Conservation (phyloP, 2,888 invertebrate genomes). For the Drosophila paucipuncta region DNA sequence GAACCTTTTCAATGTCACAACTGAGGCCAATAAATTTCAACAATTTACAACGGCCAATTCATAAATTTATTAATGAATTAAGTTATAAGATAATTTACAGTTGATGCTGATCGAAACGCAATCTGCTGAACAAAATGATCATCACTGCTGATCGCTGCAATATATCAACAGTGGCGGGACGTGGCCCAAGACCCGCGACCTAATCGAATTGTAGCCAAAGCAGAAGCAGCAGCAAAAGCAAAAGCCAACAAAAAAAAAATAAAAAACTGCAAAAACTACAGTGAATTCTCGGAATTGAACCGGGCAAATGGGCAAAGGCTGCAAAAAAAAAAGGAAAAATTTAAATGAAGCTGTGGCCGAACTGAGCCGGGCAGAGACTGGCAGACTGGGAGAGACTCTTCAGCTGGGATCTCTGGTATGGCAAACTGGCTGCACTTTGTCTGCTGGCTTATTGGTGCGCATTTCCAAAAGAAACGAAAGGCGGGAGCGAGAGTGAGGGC, state of each 20-base stretch:
- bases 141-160: constrained; percentile 80
- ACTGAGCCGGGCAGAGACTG: constrained; percentile 1
- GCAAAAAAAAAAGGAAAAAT: constrained; percentile 47
- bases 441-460: constrained; percentile 50
- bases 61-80: constrained; percentile 85
- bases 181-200: constrained; percentile 53
- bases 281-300: constrained; percentile 62
- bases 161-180: constrained; percentile 74
- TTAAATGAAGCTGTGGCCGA: constrained; percentile 75
- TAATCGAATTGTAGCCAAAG: constrained; percentile 67
- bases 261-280: constrained; percentile 28
- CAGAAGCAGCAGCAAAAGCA: constrained; percentile 26
- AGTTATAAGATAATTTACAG: constrained; percentile 84
- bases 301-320: constrained; percentile 58
- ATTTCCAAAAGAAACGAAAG: constrained; percentile 34
- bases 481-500: not conserved
- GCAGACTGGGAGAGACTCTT: not conserved
- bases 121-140: constrained; percentile 76
- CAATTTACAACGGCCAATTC: constrained; percentile 83
- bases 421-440: constrained; percentile 54
- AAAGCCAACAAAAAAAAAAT: constrained; percentile 16
- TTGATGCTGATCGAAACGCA: constrained; percentile 71
- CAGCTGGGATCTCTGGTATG: constrained; percentile 15
- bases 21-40: constrained; percentile 75
- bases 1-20: constrained; percentile 58